Evolutionary conservation across 2,888 invertebrate species (phyloP).

Genomic region (Pomacea canaliculata): DNA sequence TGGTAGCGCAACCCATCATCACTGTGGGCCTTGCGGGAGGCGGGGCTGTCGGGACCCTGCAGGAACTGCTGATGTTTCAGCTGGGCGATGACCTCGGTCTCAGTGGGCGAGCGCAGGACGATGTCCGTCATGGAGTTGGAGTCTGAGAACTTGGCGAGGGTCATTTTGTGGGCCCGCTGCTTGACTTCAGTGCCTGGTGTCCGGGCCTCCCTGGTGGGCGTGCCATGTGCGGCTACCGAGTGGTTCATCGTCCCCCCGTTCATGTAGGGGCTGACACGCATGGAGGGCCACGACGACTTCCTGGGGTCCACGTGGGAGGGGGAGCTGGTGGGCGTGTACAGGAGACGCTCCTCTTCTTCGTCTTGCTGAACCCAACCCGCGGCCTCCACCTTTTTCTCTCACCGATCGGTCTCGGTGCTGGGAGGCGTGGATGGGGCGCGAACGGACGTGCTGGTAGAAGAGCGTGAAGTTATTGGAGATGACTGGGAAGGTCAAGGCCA

Average conservation of each 20-base stretch:
- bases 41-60: slow-evolving; percentile 26
- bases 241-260: slow-evolving; percentile 33
- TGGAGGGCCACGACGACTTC: slow-evolving; percentile 40
- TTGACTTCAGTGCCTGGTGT: not conserved
- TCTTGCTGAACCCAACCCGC: not conserved
- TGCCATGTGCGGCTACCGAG: not conserved
- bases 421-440: slow-evolving; percentile 36
- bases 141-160: slow-evolving; percentile 36
- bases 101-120: slow-evolving; percentile 23
- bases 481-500: slow-evolving; percentile 67
- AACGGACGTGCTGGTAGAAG: slow-evolving; percentile 67
- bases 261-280: slow-evolving; percentile 41
- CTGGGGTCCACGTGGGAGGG: slow-evolving; percentile 9
- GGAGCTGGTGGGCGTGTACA: slow-evolving; percentile 17
- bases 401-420: not conserved
- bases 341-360: slow-evolving; percentile 20
- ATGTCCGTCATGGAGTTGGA: slow-evolving; percentile 47
- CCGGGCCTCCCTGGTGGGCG: not conserved
- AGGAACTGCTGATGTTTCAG: slow-evolving; percentile 28
- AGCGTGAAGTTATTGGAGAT: slow-evolving; percentile 68
- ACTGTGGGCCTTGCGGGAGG: slow-evolving; percentile 45
- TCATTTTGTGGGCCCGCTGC: not conserved
- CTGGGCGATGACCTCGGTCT: not conserved
- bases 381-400: not conserved
- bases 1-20: slow-evolving; percentile 50